These are phyloP conservation scores for Elysia crispata DNA, from an alignment of 2,888 invertebrate genomes.

Conservation along the genomic window DNA sequence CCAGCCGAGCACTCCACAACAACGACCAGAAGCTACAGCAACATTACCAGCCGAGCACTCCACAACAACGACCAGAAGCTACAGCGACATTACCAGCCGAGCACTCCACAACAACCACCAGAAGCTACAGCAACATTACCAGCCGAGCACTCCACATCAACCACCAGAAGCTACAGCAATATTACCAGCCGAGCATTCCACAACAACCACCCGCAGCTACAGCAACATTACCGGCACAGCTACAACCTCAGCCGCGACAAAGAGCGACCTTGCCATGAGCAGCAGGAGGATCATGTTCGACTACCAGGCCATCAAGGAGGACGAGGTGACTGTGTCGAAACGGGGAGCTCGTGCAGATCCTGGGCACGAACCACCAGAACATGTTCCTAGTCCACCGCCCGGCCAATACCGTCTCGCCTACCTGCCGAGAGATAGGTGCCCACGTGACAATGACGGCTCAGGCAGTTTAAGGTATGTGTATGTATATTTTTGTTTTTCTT, in stretches of 20 bases:
- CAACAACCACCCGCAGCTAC: constrained; percentile 25
- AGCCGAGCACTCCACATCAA: too few species aligned
- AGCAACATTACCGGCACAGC: neutral
- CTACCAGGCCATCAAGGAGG: constrained; percentile 77
- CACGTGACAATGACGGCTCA: constrained; percentile 63
- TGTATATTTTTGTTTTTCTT: too few species aligned
- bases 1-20: too few species aligned
- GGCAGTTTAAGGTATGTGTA: constrained; percentile 66
- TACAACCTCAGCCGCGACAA: too few species aligned
- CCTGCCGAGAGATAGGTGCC: constrained; percentile 78
- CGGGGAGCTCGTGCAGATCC: constrained; percentile 77
- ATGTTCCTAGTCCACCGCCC: constrained; percentile 75
- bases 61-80: too few species aligned
- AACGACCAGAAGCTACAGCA: too few species aligned
- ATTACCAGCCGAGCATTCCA: constrained; percentile 3
- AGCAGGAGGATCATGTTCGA: constrained; percentile 73
- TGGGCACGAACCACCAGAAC: constrained; percentile 74
- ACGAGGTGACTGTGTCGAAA: constrained; percentile 77
- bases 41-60: too few species aligned
- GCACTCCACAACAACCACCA: too few species aligned
- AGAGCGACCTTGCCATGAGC: constrained; percentile 24
- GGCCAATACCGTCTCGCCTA: constrained; percentile 71
- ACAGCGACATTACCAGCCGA: too few species aligned
- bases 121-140: too few species aligned
- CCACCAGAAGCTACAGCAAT: too few species aligned